A percentile compares a stretch with the other conserved stretches of the same genome.
Conservation (phyloP, 2,113 vertebrate genomes). For the Catharus minimus region DNA sequence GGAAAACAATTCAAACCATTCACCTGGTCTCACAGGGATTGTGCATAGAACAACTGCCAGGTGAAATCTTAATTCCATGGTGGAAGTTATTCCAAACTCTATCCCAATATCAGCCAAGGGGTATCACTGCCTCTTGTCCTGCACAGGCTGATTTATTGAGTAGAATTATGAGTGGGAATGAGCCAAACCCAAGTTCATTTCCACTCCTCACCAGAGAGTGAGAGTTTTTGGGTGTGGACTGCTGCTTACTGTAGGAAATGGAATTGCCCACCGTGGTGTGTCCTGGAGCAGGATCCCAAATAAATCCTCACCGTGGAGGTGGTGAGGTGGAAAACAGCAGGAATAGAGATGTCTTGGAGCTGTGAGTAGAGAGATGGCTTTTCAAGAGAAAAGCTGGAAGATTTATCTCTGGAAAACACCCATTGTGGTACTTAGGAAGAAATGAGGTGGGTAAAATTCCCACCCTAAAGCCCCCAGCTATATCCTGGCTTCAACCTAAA, state of each 20-base stretch:
- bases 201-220: neutral
- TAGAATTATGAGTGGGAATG: neutral
- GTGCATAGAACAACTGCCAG: neutral
- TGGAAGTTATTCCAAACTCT: neutral
- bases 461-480: neutral
- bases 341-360: neutral
- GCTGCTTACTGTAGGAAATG: neutral
- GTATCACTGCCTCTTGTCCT: neutral
- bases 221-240: neutral
- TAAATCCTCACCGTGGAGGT: neutral
- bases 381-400: neutral
- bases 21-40: fast-evolving
- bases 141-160: neutral
- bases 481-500: neutral
- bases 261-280: neutral
- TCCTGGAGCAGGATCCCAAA: neutral
- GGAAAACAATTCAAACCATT: neutral
- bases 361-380: neutral
- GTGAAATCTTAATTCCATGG: neutral
- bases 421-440: neutral
- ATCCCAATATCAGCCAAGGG: fast-evolving
- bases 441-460: neutral
- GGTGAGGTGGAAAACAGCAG: neutral
- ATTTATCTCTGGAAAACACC: neutral
- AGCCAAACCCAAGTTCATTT: neutral